Conservation (phyloP, 2,797 vertebrate genomes). For the Sebastes nivosus region DNA sequence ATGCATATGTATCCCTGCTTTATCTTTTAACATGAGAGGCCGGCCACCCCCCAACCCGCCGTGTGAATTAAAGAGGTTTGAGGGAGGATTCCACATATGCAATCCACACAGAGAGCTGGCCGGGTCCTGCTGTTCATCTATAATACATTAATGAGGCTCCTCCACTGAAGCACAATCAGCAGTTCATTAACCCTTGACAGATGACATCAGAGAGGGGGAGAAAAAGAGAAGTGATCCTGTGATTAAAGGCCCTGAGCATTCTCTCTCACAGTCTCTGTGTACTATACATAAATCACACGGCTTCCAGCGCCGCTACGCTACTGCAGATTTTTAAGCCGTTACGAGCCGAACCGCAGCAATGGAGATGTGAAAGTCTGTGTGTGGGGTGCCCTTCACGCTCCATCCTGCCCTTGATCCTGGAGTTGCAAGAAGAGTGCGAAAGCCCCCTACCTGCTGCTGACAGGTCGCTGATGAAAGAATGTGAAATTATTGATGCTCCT, state of each 20-base stretch:
- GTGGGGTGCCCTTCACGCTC: conserved; percentile 30
- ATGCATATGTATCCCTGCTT: conserved; percentile 66
- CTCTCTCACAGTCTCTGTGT: conserved; percentile 56
- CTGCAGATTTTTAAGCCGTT: conserved; percentile 21
- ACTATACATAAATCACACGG: conserved; percentile 63
- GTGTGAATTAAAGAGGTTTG: conserved; percentile 78
- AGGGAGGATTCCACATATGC: conserved; percentile 70
- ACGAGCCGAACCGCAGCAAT: conserved; percentile 16
- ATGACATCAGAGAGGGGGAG: conserved; percentile 76
- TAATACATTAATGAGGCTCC: conserved; percentile 82
- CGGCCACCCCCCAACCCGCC: conserved; percentile 55
- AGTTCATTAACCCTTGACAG: conserved; percentile 82
- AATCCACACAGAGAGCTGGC: conserved; percentile 68
- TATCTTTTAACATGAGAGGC: conserved; percentile 74
- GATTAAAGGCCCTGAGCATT: conserved; percentile 72
- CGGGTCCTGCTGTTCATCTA: conserved; percentile 79
- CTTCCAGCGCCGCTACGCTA: conserved; percentile 26
- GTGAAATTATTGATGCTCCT: conserved; percentile 14
- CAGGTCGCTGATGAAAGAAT: conserved; percentile 45
- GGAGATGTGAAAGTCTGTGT: conserved; percentile 28
- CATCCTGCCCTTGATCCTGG: conserved; percentile 8
- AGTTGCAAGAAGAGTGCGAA: neutral
- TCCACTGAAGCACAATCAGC: conserved; percentile 78
- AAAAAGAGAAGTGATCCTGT: conserved; percentile 65
- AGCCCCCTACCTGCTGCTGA: conserved; percentile 28